phyloP scores from a whole-genome alignment of 1,140 invertebrate species.

The Penaeus chinensis region DNA sequence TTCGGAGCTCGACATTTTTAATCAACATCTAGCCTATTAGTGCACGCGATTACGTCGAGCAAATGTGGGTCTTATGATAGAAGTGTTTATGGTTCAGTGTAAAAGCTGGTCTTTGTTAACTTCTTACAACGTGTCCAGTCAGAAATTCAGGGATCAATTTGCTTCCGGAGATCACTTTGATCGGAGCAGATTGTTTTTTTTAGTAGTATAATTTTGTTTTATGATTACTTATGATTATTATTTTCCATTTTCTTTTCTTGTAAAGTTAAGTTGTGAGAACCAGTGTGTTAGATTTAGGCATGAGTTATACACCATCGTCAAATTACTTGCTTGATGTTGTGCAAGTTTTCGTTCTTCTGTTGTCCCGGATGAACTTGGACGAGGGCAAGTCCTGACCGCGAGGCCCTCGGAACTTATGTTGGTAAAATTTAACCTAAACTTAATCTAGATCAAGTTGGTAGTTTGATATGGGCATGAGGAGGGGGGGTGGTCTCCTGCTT shows the following conservation, averaged over 20 bases:
- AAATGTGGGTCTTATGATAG: neutral
- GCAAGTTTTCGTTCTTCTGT: neutral
- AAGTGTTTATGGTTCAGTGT: conserved; percentile 1
- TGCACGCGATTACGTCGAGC: too few species aligned
- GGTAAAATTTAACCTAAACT: too few species aligned
- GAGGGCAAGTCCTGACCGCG: too few species aligned
- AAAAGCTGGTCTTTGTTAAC: neutral
- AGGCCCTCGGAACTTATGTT: too few species aligned
- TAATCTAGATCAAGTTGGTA: conserved; percentile 24
- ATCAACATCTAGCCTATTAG: too few species aligned
- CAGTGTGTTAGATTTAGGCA: conserved; percentile 12
- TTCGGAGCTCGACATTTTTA: too few species aligned
- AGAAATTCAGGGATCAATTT: conserved; percentile 44
- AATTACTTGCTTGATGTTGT: conserved; percentile 5
- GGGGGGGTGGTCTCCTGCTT: conserved; percentile 2
- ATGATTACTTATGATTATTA: conserved; percentile 17
- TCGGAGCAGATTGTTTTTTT: conserved; percentile 46
- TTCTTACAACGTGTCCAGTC: conserved; percentile 39
- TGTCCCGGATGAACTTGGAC: neutral
- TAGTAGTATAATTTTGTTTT: conserved; percentile 36
- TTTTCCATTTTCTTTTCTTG: conserved; percentile 15
- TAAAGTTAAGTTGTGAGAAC: conserved; percentile 41
- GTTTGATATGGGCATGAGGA: conserved; percentile 13
- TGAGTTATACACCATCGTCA: neutral
- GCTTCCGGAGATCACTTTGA: conserved; percentile 2